Evolutionary conservation across 2,113 vertebrate species (phyloP), one percentile per base, ranked within the genome.

Genomic region (Lepisosteus oculatus): DNA sequence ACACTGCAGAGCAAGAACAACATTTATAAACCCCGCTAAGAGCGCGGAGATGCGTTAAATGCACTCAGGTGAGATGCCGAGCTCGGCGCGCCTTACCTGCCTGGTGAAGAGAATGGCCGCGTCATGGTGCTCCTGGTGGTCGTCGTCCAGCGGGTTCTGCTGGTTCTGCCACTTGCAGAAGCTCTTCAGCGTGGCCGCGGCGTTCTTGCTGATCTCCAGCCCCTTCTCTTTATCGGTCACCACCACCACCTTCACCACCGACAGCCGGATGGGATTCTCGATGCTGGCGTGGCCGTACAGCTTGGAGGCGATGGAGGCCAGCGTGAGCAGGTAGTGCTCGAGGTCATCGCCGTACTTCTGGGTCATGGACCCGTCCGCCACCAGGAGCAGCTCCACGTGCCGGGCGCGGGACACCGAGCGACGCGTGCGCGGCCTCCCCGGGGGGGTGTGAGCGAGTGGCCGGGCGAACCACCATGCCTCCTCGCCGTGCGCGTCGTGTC

Each of bases 111-210:
- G 95, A 81, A 99, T 96, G 79, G 97, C 97, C 0, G 97, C 97
- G 0, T 99, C 97, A 0, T 99, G 94, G 79, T 98, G 96, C 12
- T 96, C 92, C 2, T 92, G 92, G 0, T 97, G 93, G 70, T 95
- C 91, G 0, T 97, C 95, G 0, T 92, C 95, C 55, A 96, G 91
- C 55, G 92, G 94, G 85, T 97, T 98, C 80, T 96, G 96, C 74
- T 97, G 95, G 77, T 98, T 95, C 85, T 98, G 97, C 97, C 97
- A 98, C 89, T 96, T 98, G 87, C 97, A 99, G 80, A 99, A 99
- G 90, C 94, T 96, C 89, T 96, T 98, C 65, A 99, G 93, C 0
- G 97, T 97, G 63, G 94, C 88, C 45, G 97, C 96, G 0, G 97
- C 97, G 59, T 98, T 99, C 86, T 95, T 95, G 90, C 87, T 88